Percentiles rank a stretch among this genome's conserved stretches.
Conservation (phyloP, 30 jellyfish, hydroid and myxozoan genomes). For the Hydractinia echinata region DNA sequence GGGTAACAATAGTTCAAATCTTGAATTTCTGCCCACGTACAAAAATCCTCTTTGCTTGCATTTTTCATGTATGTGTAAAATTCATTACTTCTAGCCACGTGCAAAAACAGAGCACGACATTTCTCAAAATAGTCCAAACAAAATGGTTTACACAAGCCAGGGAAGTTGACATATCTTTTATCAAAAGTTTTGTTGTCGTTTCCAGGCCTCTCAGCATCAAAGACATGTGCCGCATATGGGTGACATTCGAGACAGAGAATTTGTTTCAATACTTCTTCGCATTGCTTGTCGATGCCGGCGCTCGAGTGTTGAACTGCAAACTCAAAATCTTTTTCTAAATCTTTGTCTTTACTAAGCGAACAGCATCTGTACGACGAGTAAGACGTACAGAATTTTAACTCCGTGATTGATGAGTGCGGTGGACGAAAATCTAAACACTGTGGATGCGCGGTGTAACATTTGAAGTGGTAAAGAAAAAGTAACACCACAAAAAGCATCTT, state of each 20-base stretch:
- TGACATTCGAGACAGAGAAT: constrained; percentile 77
- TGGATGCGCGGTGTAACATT: constrained; percentile 49
- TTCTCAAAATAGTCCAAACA: constrained; percentile 44
- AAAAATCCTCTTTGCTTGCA: constrained; percentile 41
- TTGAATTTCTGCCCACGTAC: constrained; percentile 76
- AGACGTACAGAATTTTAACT: constrained; percentile 55
- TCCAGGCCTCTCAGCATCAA: constrained; percentile 79
- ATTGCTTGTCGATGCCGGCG: background rate
- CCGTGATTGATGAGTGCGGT: constrained; percentile 59
- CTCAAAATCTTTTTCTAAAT: constrained; percentile 23
- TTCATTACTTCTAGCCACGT: constrained; percentile 30
- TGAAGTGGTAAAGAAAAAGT: background rate
- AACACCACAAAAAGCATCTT: background rate
- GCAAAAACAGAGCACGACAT: constrained; percentile 43
- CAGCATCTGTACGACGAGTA: constrained; percentile 72
- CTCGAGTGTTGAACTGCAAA: background rate
- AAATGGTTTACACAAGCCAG: constrained; percentile 71
- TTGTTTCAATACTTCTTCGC: constrained; percentile 35
- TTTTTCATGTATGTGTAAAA: constrained; percentile 27
- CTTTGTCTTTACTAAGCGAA: constrained; percentile 37
- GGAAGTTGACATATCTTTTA: constrained; percentile 51
- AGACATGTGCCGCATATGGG: constrained; percentile 94
- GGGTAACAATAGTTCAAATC: constrained; percentile 79
- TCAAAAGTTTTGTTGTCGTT: constrained; percentile 16
- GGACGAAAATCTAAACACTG: constrained; percentile 86